Evolutionary conservation across 1,140 invertebrate species (phyloP).

Genomic region (Drosophila micromelanica): DNA sequence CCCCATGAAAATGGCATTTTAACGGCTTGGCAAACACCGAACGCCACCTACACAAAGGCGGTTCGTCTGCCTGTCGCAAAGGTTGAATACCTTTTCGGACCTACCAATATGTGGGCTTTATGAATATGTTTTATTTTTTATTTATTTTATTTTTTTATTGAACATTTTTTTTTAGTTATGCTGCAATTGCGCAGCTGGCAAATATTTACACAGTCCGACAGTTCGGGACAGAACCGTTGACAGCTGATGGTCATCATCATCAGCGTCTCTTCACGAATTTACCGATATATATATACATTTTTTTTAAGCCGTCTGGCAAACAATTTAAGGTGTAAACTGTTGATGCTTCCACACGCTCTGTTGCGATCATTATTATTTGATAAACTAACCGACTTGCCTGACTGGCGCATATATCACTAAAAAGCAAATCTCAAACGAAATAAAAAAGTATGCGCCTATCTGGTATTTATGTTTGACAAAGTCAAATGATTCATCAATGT

Average conservation of each 20-base stretch:
- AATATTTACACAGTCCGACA: slow-evolving; percentile 31
- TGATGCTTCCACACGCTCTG: slow-evolving; percentile 19
- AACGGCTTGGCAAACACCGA: slow-evolving; percentile 20
- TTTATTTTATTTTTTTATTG: slow-evolving; percentile 12
- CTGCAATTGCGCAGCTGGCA: slow-evolving; percentile 42
- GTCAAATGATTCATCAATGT: slow-evolving; percentile 40
- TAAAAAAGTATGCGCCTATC: slow-evolving; percentile 19
- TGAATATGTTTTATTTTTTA: slow-evolving; percentile 26
- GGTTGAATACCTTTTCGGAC: slow-evolving; percentile 22
- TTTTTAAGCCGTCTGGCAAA: slow-evolving; percentile 41
- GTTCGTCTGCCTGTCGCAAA: slow-evolving; percentile 1
- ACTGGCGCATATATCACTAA: slow-evolving; percentile 33
- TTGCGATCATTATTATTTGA: slow-evolving; percentile 33
- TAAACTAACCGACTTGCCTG: slow-evolving; percentile 24
- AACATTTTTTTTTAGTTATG: slow-evolving; percentile 7
- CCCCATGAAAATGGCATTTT: slow-evolving; percentile 21
- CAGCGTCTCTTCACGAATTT: slow-evolving; percentile 23
- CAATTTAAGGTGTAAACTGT: slow-evolving; percentile 44
- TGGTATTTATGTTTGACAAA: slow-evolving; percentile 47
- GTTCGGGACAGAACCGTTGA: slow-evolving; percentile 27
- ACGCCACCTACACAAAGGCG: slow-evolving; percentile 25
- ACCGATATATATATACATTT: slow-evolving; percentile 3
- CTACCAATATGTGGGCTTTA: slow-evolving; percentile 11
- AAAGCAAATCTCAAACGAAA: slow-evolving; percentile 29
- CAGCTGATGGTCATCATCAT: slow-evolving; percentile 41